These are phyloP conservation scores for Centruroides sculpturatus DNA, from an alignment of 1,140 invertebrate genomes.

Conservation along the genomic window DNA sequence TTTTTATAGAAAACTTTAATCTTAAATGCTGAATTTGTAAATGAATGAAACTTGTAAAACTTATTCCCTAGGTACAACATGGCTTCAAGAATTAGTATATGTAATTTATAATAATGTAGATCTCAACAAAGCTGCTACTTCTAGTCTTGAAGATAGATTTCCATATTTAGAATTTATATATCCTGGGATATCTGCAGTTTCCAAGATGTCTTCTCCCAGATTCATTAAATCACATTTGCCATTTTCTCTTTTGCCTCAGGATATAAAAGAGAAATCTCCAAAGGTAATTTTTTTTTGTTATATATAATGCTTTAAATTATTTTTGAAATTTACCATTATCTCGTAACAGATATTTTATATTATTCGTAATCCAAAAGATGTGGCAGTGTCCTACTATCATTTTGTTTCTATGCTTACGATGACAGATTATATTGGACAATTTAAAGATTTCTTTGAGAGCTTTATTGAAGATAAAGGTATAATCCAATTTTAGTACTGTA, in stretches of 20 bases:
- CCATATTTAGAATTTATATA: conserved; percentile 34
- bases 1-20: not conserved
- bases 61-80: conserved; percentile 33
- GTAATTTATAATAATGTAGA: conserved; percentile 29
- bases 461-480: conserved; percentile 56
- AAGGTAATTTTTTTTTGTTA: conserved; percentile 1
- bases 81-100: conserved; percentile 38
- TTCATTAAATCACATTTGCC: conserved; percentile 37
- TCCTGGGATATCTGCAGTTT: conserved; percentile 29
- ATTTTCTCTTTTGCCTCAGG: conserved; percentile 27
- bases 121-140: conserved; percentile 24
- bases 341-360: conserved; percentile 34
- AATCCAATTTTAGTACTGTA: not conserved
- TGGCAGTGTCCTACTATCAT: conserved; percentile 34
- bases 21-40: too few relatives aligned
- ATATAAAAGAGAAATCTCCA: conserved; percentile 8
- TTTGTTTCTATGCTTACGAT: conserved; percentile 30
- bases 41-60: not conserved
- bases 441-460: conserved; percentile 56
- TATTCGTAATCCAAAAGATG: conserved; percentile 36
- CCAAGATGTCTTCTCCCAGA: conserved; percentile 23
- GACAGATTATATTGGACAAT: conserved; percentile 48
- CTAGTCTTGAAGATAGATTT: conserved; percentile 32
- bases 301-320: not conserved
- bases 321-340: not conserved